A percentile compares a stretch with the other conserved stretches of the same genome.
Evolutionary conservation across 2,113 vertebrate species (phyloP).

Genomic region (Pelobates fuscus): DNA sequence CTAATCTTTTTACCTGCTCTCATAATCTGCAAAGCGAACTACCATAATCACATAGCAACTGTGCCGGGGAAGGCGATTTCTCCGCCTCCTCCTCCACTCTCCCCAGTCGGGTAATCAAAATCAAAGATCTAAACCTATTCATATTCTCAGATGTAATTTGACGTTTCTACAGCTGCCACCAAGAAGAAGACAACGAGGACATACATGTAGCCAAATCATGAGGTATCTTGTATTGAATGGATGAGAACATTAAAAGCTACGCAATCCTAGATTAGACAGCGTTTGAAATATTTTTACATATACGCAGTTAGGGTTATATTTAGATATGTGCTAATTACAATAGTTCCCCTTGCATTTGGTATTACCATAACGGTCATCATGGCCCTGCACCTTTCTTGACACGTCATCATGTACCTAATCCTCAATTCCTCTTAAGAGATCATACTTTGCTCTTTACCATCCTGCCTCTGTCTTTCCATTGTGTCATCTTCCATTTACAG

Average conservation of each 20-base stretch:
- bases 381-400: too few species aligned
- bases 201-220: background rate
- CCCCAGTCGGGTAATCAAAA: conserved; percentile 6
- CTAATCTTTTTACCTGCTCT: conserved; percentile 26
- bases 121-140: conserved; percentile 32
- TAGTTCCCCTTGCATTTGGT: too few species aligned
- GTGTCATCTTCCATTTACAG: too few species aligned
- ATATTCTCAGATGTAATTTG: conserved; percentile 36
- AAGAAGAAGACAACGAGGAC: background rate
- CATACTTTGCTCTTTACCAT: too few species aligned
- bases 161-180: conserved; percentile 6
- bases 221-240: background rate
- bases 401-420: too few species aligned
- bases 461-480: too few species aligned
- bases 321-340: background rate
- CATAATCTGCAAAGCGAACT: conserved; percentile 37
- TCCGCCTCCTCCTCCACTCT: conserved; percentile 1
- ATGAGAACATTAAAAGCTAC: too few species aligned
- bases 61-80: conserved; percentile 11
- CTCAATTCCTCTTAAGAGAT: too few species aligned
- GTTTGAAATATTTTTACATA: background rate
- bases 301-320: background rate
- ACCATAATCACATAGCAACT: conserved; percentile 46
- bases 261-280: background rate
- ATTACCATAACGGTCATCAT: too few species aligned